Percentiles rank a stretch among this genome's conserved stretches.
Evolutionary conservation across 2,113 vertebrate species (phyloP).

Genomic region (Engystomops pustulosus): DNA sequence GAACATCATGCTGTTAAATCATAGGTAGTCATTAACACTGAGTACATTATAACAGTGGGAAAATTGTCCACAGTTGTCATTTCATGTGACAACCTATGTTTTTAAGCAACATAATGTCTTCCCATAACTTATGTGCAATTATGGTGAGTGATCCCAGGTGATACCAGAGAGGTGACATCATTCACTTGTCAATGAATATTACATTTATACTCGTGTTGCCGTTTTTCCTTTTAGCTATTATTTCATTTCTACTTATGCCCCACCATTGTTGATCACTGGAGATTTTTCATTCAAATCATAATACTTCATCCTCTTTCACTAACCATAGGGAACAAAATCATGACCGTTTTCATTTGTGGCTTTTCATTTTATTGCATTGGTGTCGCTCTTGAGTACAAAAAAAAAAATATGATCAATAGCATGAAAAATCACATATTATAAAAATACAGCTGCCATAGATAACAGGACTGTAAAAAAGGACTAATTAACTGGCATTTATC

Average conservation of each 20-base stretch:
- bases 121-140: no score
- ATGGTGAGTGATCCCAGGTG: no score
- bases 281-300: not conserved
- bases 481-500: conserved; percentile 1
- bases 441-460: conserved; percentile 9
- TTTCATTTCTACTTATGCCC: not conserved
- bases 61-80: not conserved
- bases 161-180: not conserved
- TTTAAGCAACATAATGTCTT: no score
- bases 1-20: not conserved
- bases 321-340: not conserved
- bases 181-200: not conserved
- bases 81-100: conserved; percentile 9
- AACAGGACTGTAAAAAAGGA: not conserved
- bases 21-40: not conserved
- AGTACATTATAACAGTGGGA: not conserved
- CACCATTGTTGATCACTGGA: not conserved
- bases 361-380: not conserved
- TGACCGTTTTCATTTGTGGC: not conserved
- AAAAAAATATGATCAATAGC: conserved; percentile 7
- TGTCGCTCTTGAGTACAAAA: not conserved
- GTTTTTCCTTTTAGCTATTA: not conserved
- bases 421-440: not conserved
- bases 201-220: not conserved
- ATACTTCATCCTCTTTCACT: not conserved